Conservation (phyloP, 2,797 vertebrate species). For the Helicolenus hilgendorfi region DNA sequence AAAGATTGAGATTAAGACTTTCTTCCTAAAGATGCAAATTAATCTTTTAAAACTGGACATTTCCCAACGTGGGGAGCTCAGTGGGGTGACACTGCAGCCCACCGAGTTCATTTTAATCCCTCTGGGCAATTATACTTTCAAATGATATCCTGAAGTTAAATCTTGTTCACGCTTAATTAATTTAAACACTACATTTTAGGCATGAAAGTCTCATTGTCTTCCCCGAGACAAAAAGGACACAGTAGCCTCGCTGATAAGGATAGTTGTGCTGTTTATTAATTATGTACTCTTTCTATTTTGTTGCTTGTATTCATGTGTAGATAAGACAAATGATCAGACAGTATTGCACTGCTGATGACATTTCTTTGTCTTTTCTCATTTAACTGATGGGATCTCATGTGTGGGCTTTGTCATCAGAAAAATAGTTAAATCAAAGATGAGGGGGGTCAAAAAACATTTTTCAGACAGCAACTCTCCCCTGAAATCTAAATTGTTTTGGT, state of each 20-base stretch:
- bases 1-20: conserved; percentile 97
- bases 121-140: conserved; percentile 99
- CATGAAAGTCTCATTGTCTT: conserved; percentile 89
- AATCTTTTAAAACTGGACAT: conserved; percentile 97
- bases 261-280: conserved; percentile 76
- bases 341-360: conserved; percentile 69
- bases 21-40: conserved; percentile 98
- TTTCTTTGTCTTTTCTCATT: conserved; percentile 76
- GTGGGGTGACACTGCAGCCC: conserved; percentile 95
- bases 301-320: conserved; percentile 48
- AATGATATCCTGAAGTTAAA: conserved; percentile 99
- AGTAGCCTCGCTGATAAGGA: conserved; percentile 73
- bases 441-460: conserved; percentile 85
- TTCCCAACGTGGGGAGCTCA: conserved; percentile 95
- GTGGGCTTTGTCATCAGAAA: conserved; percentile 78
- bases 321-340: conserved; percentile 78
- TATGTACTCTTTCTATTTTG: conserved; percentile 59
- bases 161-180: conserved; percentile 99
- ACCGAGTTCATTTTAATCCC: conserved; percentile 99
- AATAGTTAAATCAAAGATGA: conserved; percentile 92
- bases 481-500: conserved; percentile 78
- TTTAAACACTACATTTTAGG: conserved; percentile 97
- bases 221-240: conserved; percentile 67
- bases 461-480: conserved; percentile 81
- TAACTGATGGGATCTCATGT: conserved; percentile 63